Conservation (phyloP, 2,113 vertebrate genomes). For the Grus americana region DNA sequence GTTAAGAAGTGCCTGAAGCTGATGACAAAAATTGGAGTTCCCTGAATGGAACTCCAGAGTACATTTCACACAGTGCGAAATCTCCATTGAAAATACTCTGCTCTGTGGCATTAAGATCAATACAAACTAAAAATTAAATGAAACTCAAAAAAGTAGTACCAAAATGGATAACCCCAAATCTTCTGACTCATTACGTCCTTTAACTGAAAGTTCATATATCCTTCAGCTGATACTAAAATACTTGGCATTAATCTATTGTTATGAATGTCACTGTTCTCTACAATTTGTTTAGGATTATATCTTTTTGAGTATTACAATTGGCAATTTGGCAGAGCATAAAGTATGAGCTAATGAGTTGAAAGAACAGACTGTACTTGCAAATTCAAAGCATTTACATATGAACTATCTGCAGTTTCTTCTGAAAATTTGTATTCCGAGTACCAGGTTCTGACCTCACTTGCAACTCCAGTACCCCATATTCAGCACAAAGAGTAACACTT, state of each 20-base stretch:
- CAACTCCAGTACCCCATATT: not conserved
- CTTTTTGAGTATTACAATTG: conserved; percentile 29
- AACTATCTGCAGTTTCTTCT: not conserved
- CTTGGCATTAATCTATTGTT: not conserved
- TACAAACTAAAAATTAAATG: not conserved
- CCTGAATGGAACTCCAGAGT: not conserved
- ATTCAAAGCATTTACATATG: conserved; percentile 6
- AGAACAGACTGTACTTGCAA: conserved; percentile 48
- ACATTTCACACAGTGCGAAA: not conserved
- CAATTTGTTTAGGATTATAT: not conserved
- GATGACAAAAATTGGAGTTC: not conserved
- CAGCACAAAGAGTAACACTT: not conserved
- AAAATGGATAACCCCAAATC: not conserved
- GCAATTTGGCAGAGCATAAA: conserved; percentile 49
- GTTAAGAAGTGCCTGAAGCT: not conserved
- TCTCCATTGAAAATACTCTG: not conserved
- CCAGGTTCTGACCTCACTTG: not conserved
- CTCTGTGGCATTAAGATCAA: not conserved
- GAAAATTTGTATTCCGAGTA: not conserved
- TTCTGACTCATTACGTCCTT: not conserved
- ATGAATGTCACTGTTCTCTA: conserved; percentile 31
- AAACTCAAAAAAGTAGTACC: not conserved
- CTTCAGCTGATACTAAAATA: not conserved
- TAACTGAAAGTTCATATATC: not conserved
- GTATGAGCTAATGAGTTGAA: conserved; percentile 43